These are phyloP conservation scores for Hybognathus amarus DNA, from an alignment of 2,797 vertebrate species.

Conservation along the genomic window DNA sequence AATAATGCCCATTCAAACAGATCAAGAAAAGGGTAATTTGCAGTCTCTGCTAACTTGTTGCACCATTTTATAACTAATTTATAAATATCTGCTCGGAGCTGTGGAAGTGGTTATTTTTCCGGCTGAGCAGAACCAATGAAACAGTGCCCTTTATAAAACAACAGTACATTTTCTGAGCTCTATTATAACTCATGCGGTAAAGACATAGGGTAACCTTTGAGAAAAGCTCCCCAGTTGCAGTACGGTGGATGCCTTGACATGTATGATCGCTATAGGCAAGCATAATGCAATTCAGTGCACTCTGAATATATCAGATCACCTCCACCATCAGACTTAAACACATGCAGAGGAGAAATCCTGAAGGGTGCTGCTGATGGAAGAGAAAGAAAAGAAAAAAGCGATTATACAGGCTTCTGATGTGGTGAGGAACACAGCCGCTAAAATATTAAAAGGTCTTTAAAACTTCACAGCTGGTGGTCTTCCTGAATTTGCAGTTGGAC, in stretches of 20 bases:
- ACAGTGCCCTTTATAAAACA: constrained; percentile 35
- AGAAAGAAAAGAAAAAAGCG: constrained; percentile 60
- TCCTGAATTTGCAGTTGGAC: constrained; percentile 56
- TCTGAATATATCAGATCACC: constrained; percentile 79
- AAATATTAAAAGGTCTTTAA: constrained; percentile 64
- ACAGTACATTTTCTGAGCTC: constrained; percentile 53
- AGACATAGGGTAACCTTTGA: constrained; percentile 74
- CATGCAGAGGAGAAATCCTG: constrained; percentile 21
- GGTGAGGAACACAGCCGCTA: constrained; percentile 58
- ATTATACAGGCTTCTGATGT: constrained; percentile 59
- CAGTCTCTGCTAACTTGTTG: constrained; percentile 4
- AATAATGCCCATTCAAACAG: neutral
- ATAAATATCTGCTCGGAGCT: constrained; percentile 22
- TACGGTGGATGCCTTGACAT: constrained; percentile 73
- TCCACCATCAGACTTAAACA: constrained; percentile 57
- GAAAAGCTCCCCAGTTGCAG: constrained; percentile 67
- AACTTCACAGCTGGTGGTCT: constrained; percentile 66
- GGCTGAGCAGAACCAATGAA: constrained; percentile 26
- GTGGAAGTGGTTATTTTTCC: constrained; percentile 21
- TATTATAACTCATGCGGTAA: constrained; percentile 74
- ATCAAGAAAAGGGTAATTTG: constrained; percentile 8
- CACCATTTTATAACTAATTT: constrained; percentile 14
- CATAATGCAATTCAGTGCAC: constrained; percentile 76
- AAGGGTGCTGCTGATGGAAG: constrained; percentile 24
- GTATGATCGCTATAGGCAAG: constrained; percentile 67